phyloP scores from a whole-genome alignment of 2,113 vertebrate genomes.

The Nothocercus nigrocapillus region DNA sequence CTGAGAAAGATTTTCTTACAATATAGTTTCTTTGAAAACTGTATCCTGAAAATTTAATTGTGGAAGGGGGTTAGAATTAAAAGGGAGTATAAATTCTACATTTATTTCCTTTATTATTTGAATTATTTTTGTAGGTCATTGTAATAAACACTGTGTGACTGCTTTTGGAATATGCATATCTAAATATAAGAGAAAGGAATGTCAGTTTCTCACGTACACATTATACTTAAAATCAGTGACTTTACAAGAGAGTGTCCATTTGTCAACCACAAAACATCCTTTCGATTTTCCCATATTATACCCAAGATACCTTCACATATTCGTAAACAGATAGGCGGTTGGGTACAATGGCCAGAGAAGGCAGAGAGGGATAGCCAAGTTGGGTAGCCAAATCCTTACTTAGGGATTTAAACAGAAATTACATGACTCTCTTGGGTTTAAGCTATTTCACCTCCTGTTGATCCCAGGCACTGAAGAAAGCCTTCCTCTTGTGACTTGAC shows the following conservation, averaged over 20 bases:
- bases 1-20: not conserved
- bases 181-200: not conserved
- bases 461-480: too few species aligned
- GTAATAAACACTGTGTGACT: not conserved
- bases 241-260: not conserved
- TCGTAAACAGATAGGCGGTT: not conserved
- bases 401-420: not conserved
- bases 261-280: not conserved
- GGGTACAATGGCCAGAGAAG: not conserved
- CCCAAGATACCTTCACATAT: not conserved
- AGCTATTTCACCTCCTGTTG: too few species aligned
- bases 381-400: too few species aligned
- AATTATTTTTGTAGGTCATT: not conserved
- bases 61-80: not conserved
- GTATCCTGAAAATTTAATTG: fast-evolving
- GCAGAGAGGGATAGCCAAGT: not conserved
- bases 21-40: not conserved
- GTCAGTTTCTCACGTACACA: not conserved
- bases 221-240: not conserved
- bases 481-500: not conserved
- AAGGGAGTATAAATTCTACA: not conserved
- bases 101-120: not conserved
- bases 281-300: not conserved
- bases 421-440: not conserved
- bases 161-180: not conserved